These are phyloP conservation scores for Halcyon smyrnensis DNA, from an alignment of 2,797 vertebrate genomes.

Conservation along the genomic window DNA sequence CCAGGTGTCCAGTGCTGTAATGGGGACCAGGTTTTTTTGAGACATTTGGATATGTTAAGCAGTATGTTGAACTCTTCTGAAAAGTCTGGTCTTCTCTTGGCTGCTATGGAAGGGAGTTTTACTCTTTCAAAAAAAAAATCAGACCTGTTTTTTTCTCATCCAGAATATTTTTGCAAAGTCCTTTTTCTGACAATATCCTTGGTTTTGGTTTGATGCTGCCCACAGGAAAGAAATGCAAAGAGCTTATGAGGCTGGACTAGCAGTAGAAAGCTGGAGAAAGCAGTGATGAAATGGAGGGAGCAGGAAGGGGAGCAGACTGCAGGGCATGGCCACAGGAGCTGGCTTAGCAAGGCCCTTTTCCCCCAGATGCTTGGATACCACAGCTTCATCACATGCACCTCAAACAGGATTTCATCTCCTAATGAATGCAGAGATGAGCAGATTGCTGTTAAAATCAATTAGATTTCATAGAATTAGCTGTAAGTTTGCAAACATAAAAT, in stretches of 20 bases:
- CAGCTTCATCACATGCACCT: not conserved
- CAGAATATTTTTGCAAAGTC: not conserved
- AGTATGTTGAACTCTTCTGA: not conserved
- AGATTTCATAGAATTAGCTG: not conserved
- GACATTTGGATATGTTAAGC: not conserved
- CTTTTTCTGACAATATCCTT: not conserved
- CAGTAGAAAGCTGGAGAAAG: not conserved
- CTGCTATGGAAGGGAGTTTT: not conserved
- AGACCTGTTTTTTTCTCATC: not conserved
- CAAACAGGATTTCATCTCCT: not conserved
- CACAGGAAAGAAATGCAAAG: not conserved
- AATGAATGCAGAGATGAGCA: not conserved
- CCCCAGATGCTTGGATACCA: not conserved
- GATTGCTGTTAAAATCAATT: not conserved
- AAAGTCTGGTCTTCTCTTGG: not conserved
- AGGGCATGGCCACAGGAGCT: not conserved
- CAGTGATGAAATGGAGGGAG: not conserved
- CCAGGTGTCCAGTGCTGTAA: constrained; percentile 39
- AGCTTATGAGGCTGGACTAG: not conserved
- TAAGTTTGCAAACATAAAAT: not conserved
- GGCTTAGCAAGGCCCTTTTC: not conserved
- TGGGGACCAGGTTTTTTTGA: not conserved
- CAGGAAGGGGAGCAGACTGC: not conserved
- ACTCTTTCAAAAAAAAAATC: not conserved
- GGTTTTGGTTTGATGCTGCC: not conserved